Base-by-base conservation (phyloP, 2,113 vertebrate genomes). In the Chauna torquata region DNA sequence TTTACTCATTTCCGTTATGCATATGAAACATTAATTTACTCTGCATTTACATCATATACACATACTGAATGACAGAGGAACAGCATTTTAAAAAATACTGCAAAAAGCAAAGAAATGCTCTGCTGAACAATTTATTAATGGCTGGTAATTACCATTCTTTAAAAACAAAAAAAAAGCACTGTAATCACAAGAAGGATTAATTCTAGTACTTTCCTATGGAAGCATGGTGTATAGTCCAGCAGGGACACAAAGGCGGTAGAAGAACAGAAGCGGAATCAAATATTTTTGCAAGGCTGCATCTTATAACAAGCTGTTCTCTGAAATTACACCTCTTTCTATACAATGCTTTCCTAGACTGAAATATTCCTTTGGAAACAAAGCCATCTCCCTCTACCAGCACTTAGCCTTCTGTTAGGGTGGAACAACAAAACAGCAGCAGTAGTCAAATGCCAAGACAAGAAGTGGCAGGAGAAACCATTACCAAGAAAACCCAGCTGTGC, bases 401-500 rank as follows among this genome's bases (percentile, higher is more conserved):
- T 52, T 58, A 91, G 61, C 90, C 86, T 96, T 96, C 88, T 94
- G 85, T 87, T 87, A 11, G 1, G 0, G 82, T 14, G 88, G 71
- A 95, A 70, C 24, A 93, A 49, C 72, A 85, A 8, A 89, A 77
- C 71, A 90, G 82, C 82, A 32, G 92, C 80, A 90, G 86, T 0
- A 62, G 79, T 92, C 91, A 90, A 94, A 92, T 66, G 94, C 72
- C 90, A 83, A 70, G 66, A 92, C 68, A 90, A 65, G 85, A 55
- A 68, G 61, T 77, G 68, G 62, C 86, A 90, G 59, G 62, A 91
- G 88, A 90, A 97, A 92, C 65, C 1, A 5, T 77, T 92, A 95
- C 62, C 79, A 93, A 89, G 68, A 93, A 93, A 92, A 68, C 50
- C 88, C 92, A 93, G 92, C 92, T 94, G 92, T 82, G 70, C 90